Evolutionary conservation across 2,888 invertebrate species (phyloP).

Genomic region (Synergus japonicus): DNA sequence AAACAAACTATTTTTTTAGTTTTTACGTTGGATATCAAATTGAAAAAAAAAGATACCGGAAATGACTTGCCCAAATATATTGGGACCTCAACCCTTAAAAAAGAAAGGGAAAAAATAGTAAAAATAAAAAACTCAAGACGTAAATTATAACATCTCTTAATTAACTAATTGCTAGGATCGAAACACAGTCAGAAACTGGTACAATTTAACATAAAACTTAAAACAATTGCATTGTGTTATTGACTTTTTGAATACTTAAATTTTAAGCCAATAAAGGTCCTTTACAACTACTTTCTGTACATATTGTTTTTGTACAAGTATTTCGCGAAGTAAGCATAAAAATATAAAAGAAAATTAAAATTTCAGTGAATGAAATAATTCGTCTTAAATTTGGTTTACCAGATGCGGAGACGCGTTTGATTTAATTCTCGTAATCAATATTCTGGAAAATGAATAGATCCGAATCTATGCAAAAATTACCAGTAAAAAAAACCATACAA

Average conservation of each 20-base stretch:
- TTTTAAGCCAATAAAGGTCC: constrained; percentile 17
- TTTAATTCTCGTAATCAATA: constrained; percentile 58
- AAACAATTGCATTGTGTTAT: neutral
- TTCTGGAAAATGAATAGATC: constrained; percentile 66
- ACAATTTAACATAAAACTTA: constrained; percentile 17
- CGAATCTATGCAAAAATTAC: constrained; percentile 36
- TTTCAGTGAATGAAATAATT: constrained; percentile 4
- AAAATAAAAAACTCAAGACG: constrained; percentile 15
- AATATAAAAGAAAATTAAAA: neutral
- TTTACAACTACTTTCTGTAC: constrained; percentile 20
- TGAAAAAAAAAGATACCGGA: neutral
- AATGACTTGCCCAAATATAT: constrained; percentile 9
- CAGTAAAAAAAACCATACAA: constrained; percentile 50
- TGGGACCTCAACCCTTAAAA: constrained; percentile 4
- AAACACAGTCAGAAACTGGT: constrained; percentile 17
- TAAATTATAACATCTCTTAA: constrained; percentile 3
- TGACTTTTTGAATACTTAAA: constrained; percentile 5
- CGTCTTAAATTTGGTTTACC: neutral
- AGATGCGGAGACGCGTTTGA: constrained; percentile 26
- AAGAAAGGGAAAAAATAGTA: neutral
- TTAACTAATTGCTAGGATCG: neutral
- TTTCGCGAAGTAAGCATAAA: constrained; percentile 12
- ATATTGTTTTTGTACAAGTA: constrained; percentile 25
- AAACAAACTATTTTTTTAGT: neutral
- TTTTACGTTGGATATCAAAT: neutral